Conservation (phyloP, 2,888 invertebrate genomes). For the Phortica magna region DNA sequence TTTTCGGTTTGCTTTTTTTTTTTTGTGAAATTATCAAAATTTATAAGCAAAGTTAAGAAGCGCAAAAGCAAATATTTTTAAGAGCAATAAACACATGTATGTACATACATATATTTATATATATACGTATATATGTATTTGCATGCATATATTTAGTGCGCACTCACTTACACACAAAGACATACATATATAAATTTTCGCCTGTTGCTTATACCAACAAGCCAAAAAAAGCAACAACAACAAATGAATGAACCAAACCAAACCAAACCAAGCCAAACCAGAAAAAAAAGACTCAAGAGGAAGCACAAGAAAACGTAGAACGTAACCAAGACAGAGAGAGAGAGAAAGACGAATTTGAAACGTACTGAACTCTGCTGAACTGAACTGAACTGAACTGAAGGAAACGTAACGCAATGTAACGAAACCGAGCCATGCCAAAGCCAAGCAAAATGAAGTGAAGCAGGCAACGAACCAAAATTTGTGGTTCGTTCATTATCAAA, state of each 20-base stretch:
- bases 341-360: too few relatives aligned
- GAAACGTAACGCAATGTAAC: background rate
- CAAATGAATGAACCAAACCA: too few relatives aligned
- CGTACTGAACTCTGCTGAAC: too few relatives aligned
- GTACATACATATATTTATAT: background rate
- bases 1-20: slow-evolving; percentile 35
- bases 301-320: too few relatives aligned
- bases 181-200: background rate
- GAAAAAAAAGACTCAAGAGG: too few relatives aligned
- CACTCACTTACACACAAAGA: too few relatives aligned
- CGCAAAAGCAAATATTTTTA: slow-evolving; percentile 65
- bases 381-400: background rate
- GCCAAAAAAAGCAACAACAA: background rate
- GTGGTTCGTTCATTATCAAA: slow-evolving; percentile 31
- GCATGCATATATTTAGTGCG: too few relatives aligned
- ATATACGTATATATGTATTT: background rate
- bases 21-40: slow-evolving; percentile 61
- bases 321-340: too few relatives aligned
- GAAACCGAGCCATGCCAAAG: background rate
- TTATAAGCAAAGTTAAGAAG: slow-evolving; percentile 65
- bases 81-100: slow-evolving; percentile 30
- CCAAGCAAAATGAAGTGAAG: background rate
- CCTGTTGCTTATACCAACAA: slow-evolving; percentile 26
- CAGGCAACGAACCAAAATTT: slow-evolving; percentile 16
- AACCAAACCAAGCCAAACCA: too few relatives aligned